A percentile compares a stretch with the other conserved stretches of the same genome.
Evolutionary conservation across 2,888 invertebrate genomes (phyloP).

Genomic region (Sesia bembeciformis): DNA sequence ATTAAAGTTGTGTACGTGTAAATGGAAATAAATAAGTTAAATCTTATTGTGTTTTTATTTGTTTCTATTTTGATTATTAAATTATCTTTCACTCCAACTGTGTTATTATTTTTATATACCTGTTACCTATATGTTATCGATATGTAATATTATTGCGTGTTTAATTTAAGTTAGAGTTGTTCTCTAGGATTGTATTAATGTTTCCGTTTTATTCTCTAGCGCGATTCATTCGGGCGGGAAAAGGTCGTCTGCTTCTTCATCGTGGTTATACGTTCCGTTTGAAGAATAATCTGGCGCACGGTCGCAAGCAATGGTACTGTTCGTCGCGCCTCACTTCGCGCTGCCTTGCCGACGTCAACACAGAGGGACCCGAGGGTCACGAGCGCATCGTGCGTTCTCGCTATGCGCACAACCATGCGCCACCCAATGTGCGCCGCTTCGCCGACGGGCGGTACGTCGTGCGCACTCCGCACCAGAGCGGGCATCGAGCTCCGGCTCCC

Average conservation of each 20-base stretch:
- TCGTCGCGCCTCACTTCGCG: conserved; percentile 65
- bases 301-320: conserved; percentile 69
- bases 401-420: conserved; percentile 66
- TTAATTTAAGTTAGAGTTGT: not conserved
- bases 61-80: not conserved
- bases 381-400: conserved; percentile 67
- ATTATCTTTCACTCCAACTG: too few relatives aligned
- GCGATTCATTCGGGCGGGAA: conserved; percentile 66
- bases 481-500: conserved; percentile 63
- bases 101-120: too few relatives aligned
- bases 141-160: not conserved
- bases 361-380: conserved; percentile 66
- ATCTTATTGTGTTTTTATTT: conserved; percentile 7
- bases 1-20: conserved; percentile 7
- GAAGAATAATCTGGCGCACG: conserved; percentile 68
- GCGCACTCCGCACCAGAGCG: conserved; percentile 66
- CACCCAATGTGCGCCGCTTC: conserved; percentile 65
- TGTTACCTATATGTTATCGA: too few relatives aligned
- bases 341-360: conserved; percentile 65
- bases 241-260: conserved; percentile 59
- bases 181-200: not conserved
- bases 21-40: conserved; percentile 8
- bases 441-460: conserved; percentile 67
- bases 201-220: conserved; percentile 34
- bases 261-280: conserved; percentile 67